phyloP scores from a whole-genome alignment of 2,113 vertebrate species.

The Serilophus lunatus region DNA sequence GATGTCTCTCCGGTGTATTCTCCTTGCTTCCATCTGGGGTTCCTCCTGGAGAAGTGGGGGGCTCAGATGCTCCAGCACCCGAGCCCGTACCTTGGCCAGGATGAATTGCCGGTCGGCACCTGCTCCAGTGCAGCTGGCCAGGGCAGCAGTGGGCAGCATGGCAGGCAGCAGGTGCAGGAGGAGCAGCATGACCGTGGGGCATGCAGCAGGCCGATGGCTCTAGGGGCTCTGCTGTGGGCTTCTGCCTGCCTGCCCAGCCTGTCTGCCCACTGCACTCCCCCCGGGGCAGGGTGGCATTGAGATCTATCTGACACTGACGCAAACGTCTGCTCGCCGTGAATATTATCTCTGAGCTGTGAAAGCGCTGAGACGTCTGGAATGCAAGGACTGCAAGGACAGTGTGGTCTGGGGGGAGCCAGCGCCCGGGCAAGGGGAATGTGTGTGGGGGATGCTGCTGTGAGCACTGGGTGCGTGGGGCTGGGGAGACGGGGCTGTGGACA shows the following conservation, averaged over 20 bases:
- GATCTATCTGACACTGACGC: constrained; percentile 71
- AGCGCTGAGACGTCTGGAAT: constrained; percentile 71
- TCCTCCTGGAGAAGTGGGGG: constrained; percentile 11
- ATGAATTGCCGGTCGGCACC: constrained; percentile 65
- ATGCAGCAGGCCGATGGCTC: accelerated
- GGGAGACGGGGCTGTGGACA: background rate
- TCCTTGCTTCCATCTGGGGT: constrained; percentile 32
- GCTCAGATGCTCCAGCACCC: constrained; percentile 71
- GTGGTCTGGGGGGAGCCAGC: background rate
- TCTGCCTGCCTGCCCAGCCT: background rate
- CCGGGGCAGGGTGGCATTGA: constrained; percentile 62
- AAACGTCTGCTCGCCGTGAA: constrained; percentile 64
- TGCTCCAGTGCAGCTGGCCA: constrained; percentile 15
- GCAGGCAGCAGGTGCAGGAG: constrained; percentile 59
- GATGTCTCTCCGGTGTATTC: constrained; percentile 45
- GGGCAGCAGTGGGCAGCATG: constrained; percentile 10
- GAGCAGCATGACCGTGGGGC: constrained; percentile 49
- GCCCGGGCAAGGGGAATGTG: background rate
- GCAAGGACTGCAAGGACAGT: constrained; percentile 64
- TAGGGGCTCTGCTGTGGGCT: background rate
- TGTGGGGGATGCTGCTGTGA: background rate
- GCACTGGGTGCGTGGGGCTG: accelerated
- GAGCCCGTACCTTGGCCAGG: constrained; percentile 72
- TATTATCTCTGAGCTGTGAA: constrained; percentile 69
- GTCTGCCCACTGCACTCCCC: background rate